phyloP scores from a whole-genome alignment of 2,797 vertebrate species.

The Coracias cyanogaster region DNA sequence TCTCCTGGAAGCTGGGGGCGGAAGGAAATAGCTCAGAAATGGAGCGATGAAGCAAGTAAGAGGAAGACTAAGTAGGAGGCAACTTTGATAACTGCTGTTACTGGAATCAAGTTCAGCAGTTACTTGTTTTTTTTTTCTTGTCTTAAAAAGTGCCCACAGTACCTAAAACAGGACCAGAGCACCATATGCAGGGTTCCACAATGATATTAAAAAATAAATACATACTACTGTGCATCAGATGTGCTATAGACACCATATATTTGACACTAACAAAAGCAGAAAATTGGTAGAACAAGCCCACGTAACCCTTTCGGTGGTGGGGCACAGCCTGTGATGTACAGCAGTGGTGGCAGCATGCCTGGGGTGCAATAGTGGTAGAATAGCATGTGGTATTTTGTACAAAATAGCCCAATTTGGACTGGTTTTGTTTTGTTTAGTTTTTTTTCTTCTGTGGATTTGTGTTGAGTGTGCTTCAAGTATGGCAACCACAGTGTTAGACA shows the following conservation, averaged over 20 bases:
- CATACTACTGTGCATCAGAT: not conserved
- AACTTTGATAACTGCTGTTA: not conserved
- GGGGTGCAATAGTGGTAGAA: not conserved
- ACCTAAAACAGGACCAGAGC: not conserved
- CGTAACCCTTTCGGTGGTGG: not conserved
- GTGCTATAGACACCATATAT: not conserved
- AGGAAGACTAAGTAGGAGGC: constrained; percentile 9
- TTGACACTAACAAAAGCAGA: not conserved
- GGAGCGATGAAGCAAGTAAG: not conserved
- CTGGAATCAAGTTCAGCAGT: constrained; percentile 13
- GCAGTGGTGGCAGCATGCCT: not conserved
- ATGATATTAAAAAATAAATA: not conserved
- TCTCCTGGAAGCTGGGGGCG: constrained; percentile 31
- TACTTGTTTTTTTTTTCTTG: not conserved
- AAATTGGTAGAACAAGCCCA: not conserved
- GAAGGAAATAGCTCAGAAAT: constrained; percentile 43
- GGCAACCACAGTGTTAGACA: not conserved
- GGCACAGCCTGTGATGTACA: not conserved
- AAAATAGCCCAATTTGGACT: not conserved
- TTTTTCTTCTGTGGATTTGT: not conserved
- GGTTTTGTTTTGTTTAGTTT: not conserved
- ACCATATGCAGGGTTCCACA: not conserved
- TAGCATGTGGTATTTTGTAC: not conserved
- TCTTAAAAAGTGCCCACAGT: not conserved
- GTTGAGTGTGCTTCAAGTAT: not conserved